Conservation (phyloP, 2,113 vertebrate species). For the Ptilorrhoa leucosticta region DNA sequence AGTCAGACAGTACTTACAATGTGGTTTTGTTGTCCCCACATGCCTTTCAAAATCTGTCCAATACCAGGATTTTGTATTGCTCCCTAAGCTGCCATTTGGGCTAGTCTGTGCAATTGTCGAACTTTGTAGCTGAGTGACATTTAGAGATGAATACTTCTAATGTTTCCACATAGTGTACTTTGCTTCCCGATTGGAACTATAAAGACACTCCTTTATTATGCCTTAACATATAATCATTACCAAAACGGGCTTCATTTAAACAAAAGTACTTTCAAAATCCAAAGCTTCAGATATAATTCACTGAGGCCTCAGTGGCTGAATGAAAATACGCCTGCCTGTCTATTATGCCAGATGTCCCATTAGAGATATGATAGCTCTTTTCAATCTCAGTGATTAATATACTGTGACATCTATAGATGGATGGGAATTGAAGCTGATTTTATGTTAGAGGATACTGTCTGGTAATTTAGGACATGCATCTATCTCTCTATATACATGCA, state of each 20-base stretch:
- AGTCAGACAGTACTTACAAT: background rate
- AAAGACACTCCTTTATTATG: background rate
- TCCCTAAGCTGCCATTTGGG: background rate
- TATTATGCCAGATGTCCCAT: conserved; percentile 13
- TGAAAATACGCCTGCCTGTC: background rate
- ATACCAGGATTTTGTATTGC: background rate
- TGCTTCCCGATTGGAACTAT: background rate
- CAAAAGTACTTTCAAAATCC: conserved; percentile 18
- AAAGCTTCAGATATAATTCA: background rate
- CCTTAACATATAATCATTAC: conserved; percentile 30
- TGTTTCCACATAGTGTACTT: conserved; percentile 1
- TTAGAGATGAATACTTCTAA: conserved; percentile 18
- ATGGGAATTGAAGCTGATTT: background rate
- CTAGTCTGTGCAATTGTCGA: background rate
- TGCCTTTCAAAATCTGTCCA: background rate
- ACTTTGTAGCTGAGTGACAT: background rate
- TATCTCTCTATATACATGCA: background rate
- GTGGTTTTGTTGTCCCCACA: background rate
- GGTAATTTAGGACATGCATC: background rate
- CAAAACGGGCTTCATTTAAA: conserved; percentile 8
- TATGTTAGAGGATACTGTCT: background rate
- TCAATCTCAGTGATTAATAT: conserved; percentile 26
- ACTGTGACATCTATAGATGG: background rate
- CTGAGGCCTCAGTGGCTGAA: background rate
- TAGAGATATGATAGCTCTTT: conserved; percentile 3